Base-by-base conservation (phyloP, 2,797 vertebrate genomes). In the Pterois miles region DNA sequence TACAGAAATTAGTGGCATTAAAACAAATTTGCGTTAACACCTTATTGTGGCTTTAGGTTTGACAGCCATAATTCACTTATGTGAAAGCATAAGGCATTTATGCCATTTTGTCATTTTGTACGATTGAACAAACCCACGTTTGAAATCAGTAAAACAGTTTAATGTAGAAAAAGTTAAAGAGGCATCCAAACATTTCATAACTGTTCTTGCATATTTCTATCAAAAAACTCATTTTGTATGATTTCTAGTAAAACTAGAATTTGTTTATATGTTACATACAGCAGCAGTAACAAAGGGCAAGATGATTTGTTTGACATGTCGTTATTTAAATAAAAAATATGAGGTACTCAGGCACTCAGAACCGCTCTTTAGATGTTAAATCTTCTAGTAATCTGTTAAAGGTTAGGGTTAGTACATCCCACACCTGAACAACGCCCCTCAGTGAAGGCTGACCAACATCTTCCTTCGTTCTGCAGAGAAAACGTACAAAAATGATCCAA, bases 101-200 rank as follows among this genome's bases (percentile, higher is more conserved):
- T 5, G 4, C 0, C 0, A 7, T 68, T 69, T 31, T 22, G 4
- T 22, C 3, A 11, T 29, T 52, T 31, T 78, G 13, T 10, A 36
- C 56, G 8, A 68, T 38, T 59, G n/a, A 75, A 82, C 38, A 48
- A 80, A 74, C 25, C 8, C 62, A 65, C 14, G 4, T 68, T 65
- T 72, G 6, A 83, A 83, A 76, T 73, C n/a, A 86, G 27, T 13
- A 70, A 84, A 56, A 85, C n/a, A 31, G 29, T 92, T 92, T 91
- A 90, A 78, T 91, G 74, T 90, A 89, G 58, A 89, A 89, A 89
- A 83, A 36, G 13, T 38, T 62, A 25, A 72, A 62, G 52, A 72
- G n/a, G 16, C 40, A 83, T 76, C 22, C 20, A 71, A 60, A 81
- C 43, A 71, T 81, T 72, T 71, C 14, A 74, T 69, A 48, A 65